Conservation (phyloP, 2,113 vertebrate species). For the chimpanzee (Pan troglodytes) region DNA sequence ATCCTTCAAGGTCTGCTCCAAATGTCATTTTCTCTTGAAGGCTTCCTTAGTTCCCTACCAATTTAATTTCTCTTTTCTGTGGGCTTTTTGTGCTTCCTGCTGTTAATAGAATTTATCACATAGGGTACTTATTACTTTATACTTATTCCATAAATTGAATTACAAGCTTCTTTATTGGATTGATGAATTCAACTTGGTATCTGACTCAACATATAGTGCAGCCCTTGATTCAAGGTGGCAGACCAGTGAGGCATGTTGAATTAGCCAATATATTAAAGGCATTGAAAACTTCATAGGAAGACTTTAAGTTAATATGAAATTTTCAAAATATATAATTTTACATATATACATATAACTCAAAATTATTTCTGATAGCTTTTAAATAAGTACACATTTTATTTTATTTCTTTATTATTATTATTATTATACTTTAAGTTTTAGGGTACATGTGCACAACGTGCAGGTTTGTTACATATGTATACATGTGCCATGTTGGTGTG, state of each 20-base stretch:
- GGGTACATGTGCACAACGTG: no score
- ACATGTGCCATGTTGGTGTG: no score
- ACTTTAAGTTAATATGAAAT: not conserved
- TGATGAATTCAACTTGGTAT: not conserved
- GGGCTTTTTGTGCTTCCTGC: not conserved
- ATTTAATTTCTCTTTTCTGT: not conserved
- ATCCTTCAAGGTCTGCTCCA: not conserved
- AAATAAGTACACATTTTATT: not conserved
- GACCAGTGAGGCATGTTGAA: not conserved
- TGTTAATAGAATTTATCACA: not conserved
- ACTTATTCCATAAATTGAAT: not conserved
- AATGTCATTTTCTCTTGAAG: not conserved
- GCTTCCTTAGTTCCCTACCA: not conserved
- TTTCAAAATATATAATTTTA: not conserved
- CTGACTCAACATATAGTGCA: not conserved
- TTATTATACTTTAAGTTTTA: no score
- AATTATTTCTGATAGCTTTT: not conserved
- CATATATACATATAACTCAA: not conserved
- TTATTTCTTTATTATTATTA: no score
- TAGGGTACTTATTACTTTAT: not conserved
- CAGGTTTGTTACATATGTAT: no score
- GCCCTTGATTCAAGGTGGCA: not conserved
- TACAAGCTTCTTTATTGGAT: not conserved
- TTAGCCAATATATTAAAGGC: not conserved
- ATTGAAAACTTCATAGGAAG: not conserved